Evolutionary conservation across 2,797 vertebrate genomes (phyloP).

Genomic region (Gadopsis marmoratus): DNA sequence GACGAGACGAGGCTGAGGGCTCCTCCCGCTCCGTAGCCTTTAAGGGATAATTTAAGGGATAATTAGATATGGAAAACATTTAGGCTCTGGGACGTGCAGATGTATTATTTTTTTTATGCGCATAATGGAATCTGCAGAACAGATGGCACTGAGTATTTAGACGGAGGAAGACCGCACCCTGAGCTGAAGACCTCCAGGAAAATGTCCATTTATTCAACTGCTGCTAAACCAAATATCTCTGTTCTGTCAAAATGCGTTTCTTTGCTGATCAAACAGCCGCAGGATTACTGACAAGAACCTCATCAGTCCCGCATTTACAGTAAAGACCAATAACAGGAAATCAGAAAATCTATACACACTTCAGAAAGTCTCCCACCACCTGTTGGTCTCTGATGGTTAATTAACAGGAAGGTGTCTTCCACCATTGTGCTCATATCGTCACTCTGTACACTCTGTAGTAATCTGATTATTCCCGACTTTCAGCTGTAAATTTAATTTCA

Average conservation of each 20-base stretch:
- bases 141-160: slow-evolving; percentile 26
- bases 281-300: not conserved
- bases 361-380: not conserved
- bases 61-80: slow-evolving; percentile 65
- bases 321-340: not conserved
- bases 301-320: not conserved
- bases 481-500: slow-evolving; percentile 19
- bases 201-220: not conserved
- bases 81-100: slow-evolving; percentile 36
- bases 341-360: too few relatives aligned
- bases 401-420: not conserved
- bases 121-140: slow-evolving; percentile 53
- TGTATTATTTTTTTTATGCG: slow-evolving; percentile 23
- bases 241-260: not conserved
- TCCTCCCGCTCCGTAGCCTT: slow-evolving; percentile 34
- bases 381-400: slow-evolving; percentile 15
- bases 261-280: not conserved
- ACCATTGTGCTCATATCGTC: not conserved
- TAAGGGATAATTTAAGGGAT: slow-evolving; percentile 50
- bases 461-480: slow-evolving; percentile 25
- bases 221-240: not conserved
- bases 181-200: not conserved
- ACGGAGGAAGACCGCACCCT: slow-evolving; percentile 25
- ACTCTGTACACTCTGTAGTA: not conserved
- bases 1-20: not conserved